Base-by-base conservation (phyloP, 1,140 invertebrate species). In the Brachystomella parvula region DNA sequence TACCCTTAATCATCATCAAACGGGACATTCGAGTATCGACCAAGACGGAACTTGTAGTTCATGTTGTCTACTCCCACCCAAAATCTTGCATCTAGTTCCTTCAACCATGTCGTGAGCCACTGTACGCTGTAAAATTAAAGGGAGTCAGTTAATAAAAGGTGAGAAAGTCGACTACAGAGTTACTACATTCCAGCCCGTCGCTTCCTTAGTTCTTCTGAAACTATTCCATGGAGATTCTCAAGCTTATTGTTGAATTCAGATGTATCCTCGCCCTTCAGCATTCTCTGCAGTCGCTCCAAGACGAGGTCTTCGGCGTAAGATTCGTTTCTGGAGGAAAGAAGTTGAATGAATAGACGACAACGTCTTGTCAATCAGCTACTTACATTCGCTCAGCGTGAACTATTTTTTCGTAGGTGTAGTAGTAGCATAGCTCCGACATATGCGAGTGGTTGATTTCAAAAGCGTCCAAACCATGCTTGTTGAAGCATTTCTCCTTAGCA, bases 401-500 rank as follows among this genome's bases (percentile, higher is more conserved):
- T 15, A 15, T 15, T 47, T 15, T 15, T 47, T 47, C 44, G 44
- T 47, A 47, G 15, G 15, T 21, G 44, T 15, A 57, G 53, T 24
- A 57, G 53, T 57, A 24, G 21, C 53, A 57, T 9, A 57, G 9
- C 6, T n/a, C 53, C 6, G 9, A 9, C 9, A 57, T 57, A n/a
- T 9, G 6, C 9, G 6, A 12, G 53, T 57, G 28, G 21, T 24
- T 57, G n/a, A 29, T 57, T 24, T 57, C 53, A 24, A 57, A 57
- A 12, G 6, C 53, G 21, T 57, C 53, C 6, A 24, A 9, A n/a
- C 9, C 28, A n/a, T 29, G 21, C 53, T 57, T n/a, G 28, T 57
- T 57, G 9, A 57, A 57, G 53, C 53, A 57, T 29, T 57, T 57
- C 24, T 21, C 53, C 9, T 9, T n/a, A 12, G 53, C 53, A 57